phyloP scores from a whole-genome alignment of 2,888 invertebrate genomes.

The Hydraecia micacea region DNA sequence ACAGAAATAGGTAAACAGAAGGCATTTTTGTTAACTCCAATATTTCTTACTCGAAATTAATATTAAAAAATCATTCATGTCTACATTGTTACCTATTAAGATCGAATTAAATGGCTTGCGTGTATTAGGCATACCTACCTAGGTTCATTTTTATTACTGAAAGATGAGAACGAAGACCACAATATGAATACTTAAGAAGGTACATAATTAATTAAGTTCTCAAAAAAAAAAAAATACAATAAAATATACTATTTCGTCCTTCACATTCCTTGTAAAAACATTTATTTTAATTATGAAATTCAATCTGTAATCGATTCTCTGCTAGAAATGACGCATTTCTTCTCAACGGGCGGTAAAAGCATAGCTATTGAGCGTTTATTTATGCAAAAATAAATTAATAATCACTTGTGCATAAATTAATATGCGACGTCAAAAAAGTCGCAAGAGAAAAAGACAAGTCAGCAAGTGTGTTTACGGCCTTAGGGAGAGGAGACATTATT shows the following conservation, averaged over 20 bases:
- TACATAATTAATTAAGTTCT: no score
- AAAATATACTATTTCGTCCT: not conserved
- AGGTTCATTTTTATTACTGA: no score
- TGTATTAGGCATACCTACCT: not conserved
- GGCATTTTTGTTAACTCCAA: not conserved
- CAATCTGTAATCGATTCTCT: conserved; percentile 1
- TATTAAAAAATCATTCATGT: not conserved
- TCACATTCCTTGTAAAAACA: not conserved
- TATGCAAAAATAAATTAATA: conserved; percentile 18
- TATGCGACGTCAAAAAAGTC: conserved; percentile 5
- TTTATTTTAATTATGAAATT: conserved; percentile 2
- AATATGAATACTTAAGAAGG: not conserved
- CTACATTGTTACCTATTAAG: not conserved
- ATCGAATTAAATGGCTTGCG: not conserved
- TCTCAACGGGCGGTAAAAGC: conserved; percentile 2
- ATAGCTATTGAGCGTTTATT: not conserved
- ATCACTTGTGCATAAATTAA: conserved; percentile 22
- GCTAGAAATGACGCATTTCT: conserved; percentile 17
- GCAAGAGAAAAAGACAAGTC: conserved; percentile 10
- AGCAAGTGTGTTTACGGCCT: conserved; percentile 16
- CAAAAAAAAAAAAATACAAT: not conserved
- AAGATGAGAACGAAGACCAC: no score
- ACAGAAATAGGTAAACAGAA: not conserved
- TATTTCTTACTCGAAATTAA: not conserved
- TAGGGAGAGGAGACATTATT: conserved; percentile 11